These are phyloP conservation scores for Pterocles burchelli DNA, from an alignment of 2,113 vertebrate genomes.

Conservation along the genomic window DNA sequence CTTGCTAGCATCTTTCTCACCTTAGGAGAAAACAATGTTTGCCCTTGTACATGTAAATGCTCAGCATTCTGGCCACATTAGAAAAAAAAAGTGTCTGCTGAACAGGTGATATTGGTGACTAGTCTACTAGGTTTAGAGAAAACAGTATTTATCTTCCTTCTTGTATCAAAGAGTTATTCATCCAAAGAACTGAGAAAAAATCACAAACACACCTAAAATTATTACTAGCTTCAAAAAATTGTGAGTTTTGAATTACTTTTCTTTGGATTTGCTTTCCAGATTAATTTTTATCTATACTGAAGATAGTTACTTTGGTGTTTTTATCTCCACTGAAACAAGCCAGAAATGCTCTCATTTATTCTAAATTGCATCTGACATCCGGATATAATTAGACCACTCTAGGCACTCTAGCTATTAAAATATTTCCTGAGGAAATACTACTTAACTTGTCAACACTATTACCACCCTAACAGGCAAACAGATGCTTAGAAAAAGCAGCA, in stretches of 20 bases:
- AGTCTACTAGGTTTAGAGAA: background rate
- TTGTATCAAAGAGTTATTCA: background rate
- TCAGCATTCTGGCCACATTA: background rate
- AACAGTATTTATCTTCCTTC: background rate
- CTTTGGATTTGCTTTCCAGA: background rate
- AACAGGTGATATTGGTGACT: background rate
- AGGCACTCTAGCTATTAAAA: background rate
- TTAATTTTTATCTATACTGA: background rate
- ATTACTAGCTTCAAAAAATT: background rate
- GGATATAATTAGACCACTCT: background rate
- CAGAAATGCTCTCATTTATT: background rate
- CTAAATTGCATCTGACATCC: background rate
- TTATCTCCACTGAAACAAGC: background rate
- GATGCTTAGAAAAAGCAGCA: background rate
- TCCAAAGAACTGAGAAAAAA: background rate
- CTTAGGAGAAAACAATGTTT: background rate
- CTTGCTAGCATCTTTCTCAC: background rate
- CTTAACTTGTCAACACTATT: background rate
- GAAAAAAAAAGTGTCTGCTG: background rate
- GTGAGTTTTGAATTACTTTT: background rate
- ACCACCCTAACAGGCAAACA: background rate
- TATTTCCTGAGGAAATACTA: conserved; percentile 9
- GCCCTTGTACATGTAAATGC: background rate
- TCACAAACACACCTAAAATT: background rate
- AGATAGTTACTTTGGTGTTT: background rate